phyloP scores from a whole-genome alignment of 1,140 invertebrate genomes.

The Penaeus chinensis region DNA sequence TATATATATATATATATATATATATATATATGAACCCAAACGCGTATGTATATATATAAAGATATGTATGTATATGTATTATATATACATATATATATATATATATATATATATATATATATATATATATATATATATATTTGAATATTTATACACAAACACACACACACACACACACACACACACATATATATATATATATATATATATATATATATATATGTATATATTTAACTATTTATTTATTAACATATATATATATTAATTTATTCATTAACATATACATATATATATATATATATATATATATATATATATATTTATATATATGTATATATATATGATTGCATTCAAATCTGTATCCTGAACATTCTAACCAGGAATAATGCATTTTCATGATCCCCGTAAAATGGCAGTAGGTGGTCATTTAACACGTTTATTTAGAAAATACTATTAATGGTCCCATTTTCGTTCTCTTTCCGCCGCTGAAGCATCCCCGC shows the following conservation, averaged over 20 bases:
- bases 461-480: too few relatives aligned
- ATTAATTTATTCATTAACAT: too few relatives aligned
- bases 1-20: constrained; percentile 1
- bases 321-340: too few relatives aligned
- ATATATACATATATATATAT: not conserved
- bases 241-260: too few relatives aligned
- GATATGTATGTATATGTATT: not conserved
- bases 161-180: not conserved
- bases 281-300: constrained; percentile 19
- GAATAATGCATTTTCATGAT: too few relatives aligned
- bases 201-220: not conserved
- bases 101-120: not conserved
- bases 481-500: too few relatives aligned
- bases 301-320: not conserved
- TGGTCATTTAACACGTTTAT: too few relatives aligned
- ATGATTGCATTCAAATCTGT: too few relatives aligned
- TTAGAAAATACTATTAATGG: too few relatives aligned
- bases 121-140: not conserved
- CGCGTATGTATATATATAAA: not conserved
- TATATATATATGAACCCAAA: not conserved
- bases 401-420: too few relatives aligned
- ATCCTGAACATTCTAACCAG: too few relatives aligned
- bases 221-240: not conserved
- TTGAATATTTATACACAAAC: not conserved
- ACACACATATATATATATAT: not conserved